A percentile compares a stretch with the other conserved stretches of the same genome.
Evolutionary conservation across 2,797 vertebrate genomes (phyloP).

Genomic region (Limosa lapponica): DNA sequence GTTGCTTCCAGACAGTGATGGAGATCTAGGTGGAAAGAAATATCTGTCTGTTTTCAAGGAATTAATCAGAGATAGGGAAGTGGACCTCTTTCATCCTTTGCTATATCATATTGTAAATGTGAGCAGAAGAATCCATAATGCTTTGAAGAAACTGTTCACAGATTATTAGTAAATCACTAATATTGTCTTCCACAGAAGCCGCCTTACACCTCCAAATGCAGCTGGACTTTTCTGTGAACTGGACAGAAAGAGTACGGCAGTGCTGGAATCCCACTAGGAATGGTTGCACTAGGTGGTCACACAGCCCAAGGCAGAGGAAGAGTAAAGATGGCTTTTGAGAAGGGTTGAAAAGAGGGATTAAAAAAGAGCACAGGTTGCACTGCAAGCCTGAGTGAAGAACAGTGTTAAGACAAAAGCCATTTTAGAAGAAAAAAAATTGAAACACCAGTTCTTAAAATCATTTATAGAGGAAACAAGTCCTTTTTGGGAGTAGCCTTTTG

Average conservation of each 20-base stretch:
- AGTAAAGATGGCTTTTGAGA: not conserved
- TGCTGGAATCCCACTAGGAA: not conserved
- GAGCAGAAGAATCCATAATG: not conserved
- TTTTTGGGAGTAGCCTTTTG: not conserved
- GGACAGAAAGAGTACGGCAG: not conserved
- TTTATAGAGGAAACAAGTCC: not conserved
- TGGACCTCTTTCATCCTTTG: not conserved
- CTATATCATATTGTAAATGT: not conserved
- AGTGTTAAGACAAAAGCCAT: not conserved
- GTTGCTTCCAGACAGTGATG: not conserved
- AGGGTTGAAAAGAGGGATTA: not conserved
- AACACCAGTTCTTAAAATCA: not conserved
- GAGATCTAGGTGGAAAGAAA: not conserved
- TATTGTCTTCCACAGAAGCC: not conserved
- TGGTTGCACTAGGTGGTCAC: not conserved
- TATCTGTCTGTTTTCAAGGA: not conserved
- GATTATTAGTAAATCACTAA: not conserved
- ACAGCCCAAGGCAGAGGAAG: not conserved
- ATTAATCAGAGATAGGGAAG: not conserved
- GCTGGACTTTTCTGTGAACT: not conserved
- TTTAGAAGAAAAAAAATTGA: not conserved
- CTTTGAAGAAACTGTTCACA: not conserved
- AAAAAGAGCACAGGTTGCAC: not conserved
- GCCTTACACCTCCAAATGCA: not conserved
- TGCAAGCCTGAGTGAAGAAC: not conserved